phyloP scores from a whole-genome alignment of 2,888 invertebrate genomes.

The Cecidostiba fungosa region DNA sequence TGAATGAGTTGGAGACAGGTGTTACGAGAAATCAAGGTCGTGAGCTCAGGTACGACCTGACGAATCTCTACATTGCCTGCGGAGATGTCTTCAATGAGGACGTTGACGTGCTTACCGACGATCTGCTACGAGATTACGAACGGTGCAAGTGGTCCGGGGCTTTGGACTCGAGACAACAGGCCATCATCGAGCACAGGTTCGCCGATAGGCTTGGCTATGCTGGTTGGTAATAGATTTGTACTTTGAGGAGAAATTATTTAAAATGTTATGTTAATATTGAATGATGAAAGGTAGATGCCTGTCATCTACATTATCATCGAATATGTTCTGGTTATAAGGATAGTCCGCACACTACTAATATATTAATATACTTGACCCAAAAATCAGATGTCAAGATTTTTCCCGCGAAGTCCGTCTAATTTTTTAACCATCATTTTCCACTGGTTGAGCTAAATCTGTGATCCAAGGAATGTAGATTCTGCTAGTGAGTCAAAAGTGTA shows the following conservation, averaged over 20 bases:
- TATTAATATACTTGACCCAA: too few relatives aligned
- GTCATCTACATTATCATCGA: too few relatives aligned
- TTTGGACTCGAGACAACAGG: background rate
- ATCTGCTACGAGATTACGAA: constrained; percentile 29
- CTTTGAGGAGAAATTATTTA: background rate
- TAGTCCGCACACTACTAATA: too few relatives aligned
- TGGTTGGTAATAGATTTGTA: constrained; percentile 29
- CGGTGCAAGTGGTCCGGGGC: constrained; percentile 23
- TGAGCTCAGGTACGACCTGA: constrained; percentile 31
- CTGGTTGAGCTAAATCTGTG: too few relatives aligned
- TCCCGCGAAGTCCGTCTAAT: too few relatives aligned
- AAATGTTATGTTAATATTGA: background rate
- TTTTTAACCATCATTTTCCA: too few relatives aligned
- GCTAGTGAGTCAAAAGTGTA: too few relatives aligned
- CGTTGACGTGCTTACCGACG: constrained; percentile 37
- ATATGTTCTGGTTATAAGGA: too few relatives aligned
- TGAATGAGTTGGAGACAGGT: constrained; percentile 14
- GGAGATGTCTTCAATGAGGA: constrained; percentile 21
- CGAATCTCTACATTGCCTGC: constrained; percentile 31
- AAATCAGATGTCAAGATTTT: too few relatives aligned
- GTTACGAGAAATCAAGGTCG: background rate
- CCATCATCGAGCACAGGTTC: constrained; percentile 15
- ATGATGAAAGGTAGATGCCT: too few relatives aligned
- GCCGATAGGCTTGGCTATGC: background rate
- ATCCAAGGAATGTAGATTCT: too few relatives aligned